Percentiles rank a stretch among this genome's conserved stretches.
Conservation (phyloP, 92 coral and sea anemone genomes). For the Zoanthus sociatus region DNA sequence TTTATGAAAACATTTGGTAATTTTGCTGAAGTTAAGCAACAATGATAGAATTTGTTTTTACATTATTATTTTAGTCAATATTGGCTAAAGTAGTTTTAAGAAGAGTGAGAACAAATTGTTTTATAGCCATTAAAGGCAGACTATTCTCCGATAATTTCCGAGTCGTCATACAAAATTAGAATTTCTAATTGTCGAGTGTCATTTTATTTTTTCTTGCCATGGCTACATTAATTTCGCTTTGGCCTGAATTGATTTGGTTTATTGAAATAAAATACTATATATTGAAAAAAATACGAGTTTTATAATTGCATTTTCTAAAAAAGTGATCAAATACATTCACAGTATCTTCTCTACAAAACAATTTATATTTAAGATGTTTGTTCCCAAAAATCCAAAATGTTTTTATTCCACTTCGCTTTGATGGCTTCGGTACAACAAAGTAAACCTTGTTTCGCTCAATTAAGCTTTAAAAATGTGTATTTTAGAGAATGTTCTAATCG, state of each 20-base stretch:
- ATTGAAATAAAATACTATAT: not conserved
- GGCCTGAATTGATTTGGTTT: not conserved
- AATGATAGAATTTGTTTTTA: not conserved
- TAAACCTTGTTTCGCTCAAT: conserved; percentile 4
- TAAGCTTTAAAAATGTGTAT: conserved; percentile 4
- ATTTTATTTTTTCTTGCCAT: not conserved
- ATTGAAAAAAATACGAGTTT: not conserved
- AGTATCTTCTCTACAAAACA: too few species aligned
- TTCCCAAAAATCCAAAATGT: too few species aligned
- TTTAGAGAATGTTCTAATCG: not conserved
- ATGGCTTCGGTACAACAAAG: not conserved
- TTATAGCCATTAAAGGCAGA: not conserved
- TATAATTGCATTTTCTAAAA: not conserved
- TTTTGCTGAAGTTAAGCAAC: not conserved
- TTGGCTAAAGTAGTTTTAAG: not conserved
- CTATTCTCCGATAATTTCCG: conserved; percentile 14
- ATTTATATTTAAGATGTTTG: not conserved
- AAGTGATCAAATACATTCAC: not conserved
- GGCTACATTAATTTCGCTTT: not conserved
- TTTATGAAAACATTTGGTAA: not conserved
- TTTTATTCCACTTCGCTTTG: not conserved
- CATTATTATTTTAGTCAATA: not conserved
- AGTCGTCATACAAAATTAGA: conserved; percentile 6
- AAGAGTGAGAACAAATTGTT: not conserved
- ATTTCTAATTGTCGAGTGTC: not conserved